phyloP scores from a whole-genome alignment of 2,113 vertebrate species.

The Megalops atlanticus region DNA sequence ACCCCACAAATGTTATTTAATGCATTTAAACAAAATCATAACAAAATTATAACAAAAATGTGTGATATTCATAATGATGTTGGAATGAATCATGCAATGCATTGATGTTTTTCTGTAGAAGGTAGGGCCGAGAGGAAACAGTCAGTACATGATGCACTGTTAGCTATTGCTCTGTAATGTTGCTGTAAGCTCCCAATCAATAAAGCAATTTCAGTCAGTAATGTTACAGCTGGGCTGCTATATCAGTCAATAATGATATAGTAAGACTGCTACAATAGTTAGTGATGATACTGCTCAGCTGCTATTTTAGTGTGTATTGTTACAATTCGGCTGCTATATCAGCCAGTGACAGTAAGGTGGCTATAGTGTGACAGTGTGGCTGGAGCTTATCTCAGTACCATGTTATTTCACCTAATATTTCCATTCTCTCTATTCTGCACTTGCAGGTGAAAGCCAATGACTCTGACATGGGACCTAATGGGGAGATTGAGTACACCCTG shows the following conservation, averaged over 20 bases:
- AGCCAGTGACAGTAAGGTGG: neutral
- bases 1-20: too few species aligned
- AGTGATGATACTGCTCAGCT: neutral
- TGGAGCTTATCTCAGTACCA: neutral
- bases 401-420: slow-evolving; percentile 7
- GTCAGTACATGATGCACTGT: too few species aligned
- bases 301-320: neutral
- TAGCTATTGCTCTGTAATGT: too few species aligned
- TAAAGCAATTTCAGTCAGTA: too few species aligned
- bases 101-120: too few species aligned
- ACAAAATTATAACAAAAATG: too few species aligned
- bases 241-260: neutral
- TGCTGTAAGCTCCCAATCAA: too few species aligned
- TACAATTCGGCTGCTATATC: neutral
- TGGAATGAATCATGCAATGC: too few species aligned
- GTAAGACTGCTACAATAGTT: neutral
- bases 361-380: neutral
- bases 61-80: too few species aligned
- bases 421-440: slow-evolving; percentile 38
- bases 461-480: slow-evolving; percentile 91
- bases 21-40: too few species aligned
- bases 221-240: neutral
- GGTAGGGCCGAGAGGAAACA: too few species aligned
- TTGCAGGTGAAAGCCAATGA: slow-evolving; percentile 93
- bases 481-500: slow-evolving; percentile 96